Percentiles rank a stretch among this genome's conserved stretches.
phyloP scores from a whole-genome alignment of 2,113 vertebrate genomes.

The Fulica atra region DNA sequence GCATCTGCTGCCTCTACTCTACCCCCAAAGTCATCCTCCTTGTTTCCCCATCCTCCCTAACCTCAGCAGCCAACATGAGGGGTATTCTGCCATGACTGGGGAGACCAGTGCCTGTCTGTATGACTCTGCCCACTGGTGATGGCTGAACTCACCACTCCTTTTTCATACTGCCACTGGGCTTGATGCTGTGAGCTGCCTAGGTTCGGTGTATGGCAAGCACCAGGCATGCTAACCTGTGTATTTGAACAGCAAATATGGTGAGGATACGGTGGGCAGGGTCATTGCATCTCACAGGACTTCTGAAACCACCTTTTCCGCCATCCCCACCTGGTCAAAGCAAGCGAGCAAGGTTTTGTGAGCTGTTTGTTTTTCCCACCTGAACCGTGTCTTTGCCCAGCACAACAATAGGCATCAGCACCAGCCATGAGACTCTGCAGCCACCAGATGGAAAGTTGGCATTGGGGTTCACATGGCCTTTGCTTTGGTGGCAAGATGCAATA shows the following conservation, averaged over 20 bases:
- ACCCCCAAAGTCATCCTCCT: neutral
- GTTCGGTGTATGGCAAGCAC: accelerated
- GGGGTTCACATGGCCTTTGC: neutral
- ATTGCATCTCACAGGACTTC: neutral
- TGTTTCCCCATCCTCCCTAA: neutral
- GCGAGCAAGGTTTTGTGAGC: neutral
- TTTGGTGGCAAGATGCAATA: neutral
- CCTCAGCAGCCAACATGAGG: neutral
- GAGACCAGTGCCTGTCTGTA: neutral
- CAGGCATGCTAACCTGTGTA: accelerated
- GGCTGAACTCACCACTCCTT: neutral
- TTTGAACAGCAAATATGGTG: accelerated
- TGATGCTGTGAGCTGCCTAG: neutral
- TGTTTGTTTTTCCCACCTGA: neutral
- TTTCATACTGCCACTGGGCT: neutral
- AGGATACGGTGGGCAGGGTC: neutral
- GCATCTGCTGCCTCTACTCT: neutral
- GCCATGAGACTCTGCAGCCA: neutral
- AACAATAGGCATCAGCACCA: neutral
- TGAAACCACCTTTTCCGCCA: neutral
- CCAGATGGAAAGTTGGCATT: neutral
- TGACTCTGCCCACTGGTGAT: accelerated
- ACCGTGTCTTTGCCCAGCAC: neutral
- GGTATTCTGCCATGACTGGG: neutral
- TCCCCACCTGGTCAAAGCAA: neutral